These are phyloP conservation scores for Sebastes elongatus DNA, from an alignment of 2,797 vertebrate species.

Conservation along the genomic window DNA sequence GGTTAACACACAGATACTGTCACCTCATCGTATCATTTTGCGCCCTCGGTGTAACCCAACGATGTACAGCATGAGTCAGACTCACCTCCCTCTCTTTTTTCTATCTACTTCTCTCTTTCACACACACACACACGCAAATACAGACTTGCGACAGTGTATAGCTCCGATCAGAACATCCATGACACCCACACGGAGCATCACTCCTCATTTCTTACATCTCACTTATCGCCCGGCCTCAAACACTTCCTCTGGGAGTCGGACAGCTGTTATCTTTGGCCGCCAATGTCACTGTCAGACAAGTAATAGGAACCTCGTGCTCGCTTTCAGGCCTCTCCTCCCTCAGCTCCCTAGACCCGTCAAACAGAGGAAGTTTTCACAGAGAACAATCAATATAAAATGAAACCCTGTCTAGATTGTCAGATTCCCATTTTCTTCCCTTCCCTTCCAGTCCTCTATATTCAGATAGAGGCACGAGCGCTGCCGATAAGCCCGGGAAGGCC, in stretches of 20 bases:
- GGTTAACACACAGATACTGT: not conserved
- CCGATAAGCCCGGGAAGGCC: constrained; percentile 33
- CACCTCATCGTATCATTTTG: constrained; percentile 9
- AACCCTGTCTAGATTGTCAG: constrained; percentile 62
- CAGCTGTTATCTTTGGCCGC: constrained; percentile 76
- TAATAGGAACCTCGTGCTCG: constrained; percentile 67
- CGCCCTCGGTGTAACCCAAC: constrained; percentile 10
- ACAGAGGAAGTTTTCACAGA: constrained; percentile 73
- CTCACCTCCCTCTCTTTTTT: constrained; percentile 12
- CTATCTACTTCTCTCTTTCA: not conserved
- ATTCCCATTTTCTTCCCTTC: constrained; percentile 51
- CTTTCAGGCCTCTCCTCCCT: constrained; percentile 13
- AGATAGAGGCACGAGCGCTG: constrained; percentile 14
- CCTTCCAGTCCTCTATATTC: constrained; percentile 22
- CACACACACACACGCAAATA: not conserved
- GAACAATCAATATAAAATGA: constrained; percentile 72
- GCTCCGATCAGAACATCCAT: constrained; percentile 24
- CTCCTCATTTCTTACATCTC: constrained; percentile 49
- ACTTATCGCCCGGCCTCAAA: constrained; percentile 74
- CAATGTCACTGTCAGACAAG: constrained; percentile 72
- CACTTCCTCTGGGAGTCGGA: constrained; percentile 71
- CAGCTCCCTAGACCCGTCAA: constrained; percentile 24
- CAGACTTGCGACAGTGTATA: not conserved
- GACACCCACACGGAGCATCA: constrained; percentile 26
- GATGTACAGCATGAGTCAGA: constrained; percentile 43